Conservation (phyloP, 2,888 invertebrate species). For the Caenorhabditis sp. region DNA sequence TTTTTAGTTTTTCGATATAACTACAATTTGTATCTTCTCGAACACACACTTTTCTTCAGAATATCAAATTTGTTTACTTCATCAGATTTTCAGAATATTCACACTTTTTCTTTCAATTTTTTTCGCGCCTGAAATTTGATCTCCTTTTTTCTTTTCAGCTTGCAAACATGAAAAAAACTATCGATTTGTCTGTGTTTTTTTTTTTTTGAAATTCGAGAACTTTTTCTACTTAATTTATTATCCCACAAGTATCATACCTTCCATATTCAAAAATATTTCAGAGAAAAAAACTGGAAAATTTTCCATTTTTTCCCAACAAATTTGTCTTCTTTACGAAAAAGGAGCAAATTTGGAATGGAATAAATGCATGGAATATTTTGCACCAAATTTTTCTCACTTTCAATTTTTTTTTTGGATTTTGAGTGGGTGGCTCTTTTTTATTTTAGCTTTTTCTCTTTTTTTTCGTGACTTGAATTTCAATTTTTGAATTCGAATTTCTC, state of each 20-base stretch:
- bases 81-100: background rate
- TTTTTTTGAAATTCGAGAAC: background rate
- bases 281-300: background rate
- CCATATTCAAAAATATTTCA: background rate
- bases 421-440: background rate
- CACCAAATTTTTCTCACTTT: background rate
- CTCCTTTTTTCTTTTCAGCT: background rate
- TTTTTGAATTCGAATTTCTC: no score
- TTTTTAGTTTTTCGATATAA: background rate
- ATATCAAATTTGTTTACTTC: slow-evolving; percentile 1
- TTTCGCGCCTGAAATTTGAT: background rate
- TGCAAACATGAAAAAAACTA: background rate
- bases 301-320: background rate
- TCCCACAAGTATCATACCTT: background rate
- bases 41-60: background rate
- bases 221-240: background rate
- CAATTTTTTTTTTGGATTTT: background rate
- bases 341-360: background rate
- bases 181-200: background rate
- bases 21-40: background rate
- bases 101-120: background rate
- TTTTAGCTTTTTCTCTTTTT: background rate
- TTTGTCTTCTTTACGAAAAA: background rate
- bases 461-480: background rate
- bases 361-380: background rate